phyloP scores from a whole-genome alignment of 2,797 vertebrate genomes.

The Denticeps clupeoides region DNA sequence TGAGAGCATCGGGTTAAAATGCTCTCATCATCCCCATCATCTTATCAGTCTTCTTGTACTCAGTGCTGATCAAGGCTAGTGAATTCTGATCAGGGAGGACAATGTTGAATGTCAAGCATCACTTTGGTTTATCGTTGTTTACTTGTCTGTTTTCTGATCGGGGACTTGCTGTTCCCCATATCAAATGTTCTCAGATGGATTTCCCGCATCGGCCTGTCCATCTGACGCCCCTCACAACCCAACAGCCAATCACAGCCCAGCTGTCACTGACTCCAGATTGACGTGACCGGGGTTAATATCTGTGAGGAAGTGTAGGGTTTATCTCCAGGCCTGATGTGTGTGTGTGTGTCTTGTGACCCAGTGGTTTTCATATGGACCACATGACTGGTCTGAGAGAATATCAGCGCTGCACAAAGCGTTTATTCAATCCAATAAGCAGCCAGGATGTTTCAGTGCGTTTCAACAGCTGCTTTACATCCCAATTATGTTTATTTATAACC shows the following conservation, averaged over 20 bases:
- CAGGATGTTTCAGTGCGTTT: constrained; percentile 15
- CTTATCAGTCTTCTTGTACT: too few relatives aligned
- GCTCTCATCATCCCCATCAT: too few relatives aligned
- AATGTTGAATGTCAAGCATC: too few relatives aligned
- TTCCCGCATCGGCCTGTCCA: constrained; percentile 1
- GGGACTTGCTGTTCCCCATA: constrained; percentile 7
- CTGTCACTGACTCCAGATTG: not conserved
- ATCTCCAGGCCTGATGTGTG: too few relatives aligned
- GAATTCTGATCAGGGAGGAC: too few relatives aligned
- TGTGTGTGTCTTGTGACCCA: constrained; percentile 24
- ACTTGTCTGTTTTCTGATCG: not conserved
- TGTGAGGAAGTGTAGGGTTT: too few relatives aligned
- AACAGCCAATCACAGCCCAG: not conserved
- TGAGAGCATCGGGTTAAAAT: too few relatives aligned
- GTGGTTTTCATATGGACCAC: constrained; percentile 14
- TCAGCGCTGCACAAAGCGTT: constrained; percentile 15
- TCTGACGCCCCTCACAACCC: not conserved
- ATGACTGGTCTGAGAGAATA: constrained; percentile 23
- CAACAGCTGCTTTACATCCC: too few relatives aligned
- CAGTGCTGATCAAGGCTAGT: too few relatives aligned
- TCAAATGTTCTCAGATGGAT: not conserved
- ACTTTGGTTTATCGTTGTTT: constrained; percentile 4
- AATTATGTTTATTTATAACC: too few relatives aligned
- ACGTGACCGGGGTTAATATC: too few relatives aligned
- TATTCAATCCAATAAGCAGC: constrained; percentile 13